Evolutionary conservation across 2,888 invertebrate genomes (phyloP), one percentile per base, ranked within the genome.

Genomic region (Thera obeliscata): DNA sequence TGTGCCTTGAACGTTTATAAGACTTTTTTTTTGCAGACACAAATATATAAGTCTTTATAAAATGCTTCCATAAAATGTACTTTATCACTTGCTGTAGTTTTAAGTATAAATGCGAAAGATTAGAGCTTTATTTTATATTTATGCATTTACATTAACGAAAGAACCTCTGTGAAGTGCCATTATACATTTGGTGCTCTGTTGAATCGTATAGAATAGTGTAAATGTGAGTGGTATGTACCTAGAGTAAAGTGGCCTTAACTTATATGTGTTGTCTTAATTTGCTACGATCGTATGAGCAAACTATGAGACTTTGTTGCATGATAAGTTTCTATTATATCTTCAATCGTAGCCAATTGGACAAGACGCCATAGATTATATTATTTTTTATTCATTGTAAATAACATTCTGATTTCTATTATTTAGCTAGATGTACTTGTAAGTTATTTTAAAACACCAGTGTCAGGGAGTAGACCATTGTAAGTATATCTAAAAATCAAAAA

Each of bases 341-440:
- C 22, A 22, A 22, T 22, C 22, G 22, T 22, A 22, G 22, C 22
- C 22, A 22, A 22, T 22, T 22, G 22, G 22, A 22, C 22, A 22
- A 22, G 22, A 22, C 22, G 22, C 22, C 38, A 41, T 41, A 79
- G 77, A 74, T 77, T 78, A 76, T 81, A 78, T 79, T 81, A 74
- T 78, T 76, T 78, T 80, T 80, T 81, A 79, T 78, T 83, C 81
- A 85, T 82, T 91, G 91, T 91, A 91, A 85, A 91, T 91, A 91
- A 88, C 82, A 85, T 86, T 76, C 72, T 75, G 74, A 71, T 75
- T 86, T 76, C 72, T 75, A 74, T 71, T 75, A 73, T 8, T 41
- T 43, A 56, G 60, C 36, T 54, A 74, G n/a, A n/a, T n/a, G n/a
- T 65, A 73, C 76, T 75, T 69, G 70, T 86, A 81, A 78, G 76